These are phyloP conservation scores for Parotia lawesii DNA, from an alignment of 2,113 vertebrate species.

Conservation along the genomic window DNA sequence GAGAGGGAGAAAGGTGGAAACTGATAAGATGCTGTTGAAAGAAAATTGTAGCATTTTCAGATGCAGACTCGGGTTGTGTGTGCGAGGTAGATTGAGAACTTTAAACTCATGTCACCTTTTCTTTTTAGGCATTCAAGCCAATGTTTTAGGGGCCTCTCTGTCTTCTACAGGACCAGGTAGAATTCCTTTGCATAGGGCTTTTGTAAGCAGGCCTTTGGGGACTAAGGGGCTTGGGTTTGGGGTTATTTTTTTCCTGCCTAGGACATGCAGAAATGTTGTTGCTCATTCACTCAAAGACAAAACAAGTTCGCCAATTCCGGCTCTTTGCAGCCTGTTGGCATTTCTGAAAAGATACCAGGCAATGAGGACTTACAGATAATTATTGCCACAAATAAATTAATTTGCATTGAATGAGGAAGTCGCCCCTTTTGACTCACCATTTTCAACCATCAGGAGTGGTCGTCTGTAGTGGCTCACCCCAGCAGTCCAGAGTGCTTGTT, in stretches of 20 bases:
- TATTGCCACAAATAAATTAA: slow-evolving; percentile 1
- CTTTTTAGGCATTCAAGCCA: slow-evolving; percentile 62
- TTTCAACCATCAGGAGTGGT: neutral
- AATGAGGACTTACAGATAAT: neutral
- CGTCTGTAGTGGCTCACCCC: slow-evolving; percentile 28
- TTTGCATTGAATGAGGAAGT: neutral
- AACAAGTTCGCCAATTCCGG: neutral
- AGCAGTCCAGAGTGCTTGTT: slow-evolving; percentile 58
- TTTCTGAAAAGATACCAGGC: slow-evolving; percentile 33
- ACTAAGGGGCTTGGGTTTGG: slow-evolving; percentile 46
- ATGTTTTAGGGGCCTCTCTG: slow-evolving; percentile 61
- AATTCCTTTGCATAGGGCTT: slow-evolving; percentile 59
- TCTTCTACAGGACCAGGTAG: slow-evolving; percentile 64
- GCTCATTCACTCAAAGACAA: neutral
- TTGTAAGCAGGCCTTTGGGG: slow-evolving; percentile 55
- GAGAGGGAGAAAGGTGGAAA: slow-evolving; percentile 32
- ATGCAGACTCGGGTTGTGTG: neutral
- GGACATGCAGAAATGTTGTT: slow-evolving; percentile 30
- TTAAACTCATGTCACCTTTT: slow-evolving; percentile 61
- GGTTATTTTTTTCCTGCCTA: slow-evolving; percentile 20
- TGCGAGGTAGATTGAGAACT: slow-evolving; percentile 32
- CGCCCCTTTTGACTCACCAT: neutral
- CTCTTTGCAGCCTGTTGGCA: neutral
- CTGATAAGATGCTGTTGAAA: neutral
- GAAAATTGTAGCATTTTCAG: neutral